Evolutionary conservation across 2,797 vertebrate species (phyloP), one percentile per base, ranked within the genome.

Genomic region (Adelosebastes latens): DNA sequence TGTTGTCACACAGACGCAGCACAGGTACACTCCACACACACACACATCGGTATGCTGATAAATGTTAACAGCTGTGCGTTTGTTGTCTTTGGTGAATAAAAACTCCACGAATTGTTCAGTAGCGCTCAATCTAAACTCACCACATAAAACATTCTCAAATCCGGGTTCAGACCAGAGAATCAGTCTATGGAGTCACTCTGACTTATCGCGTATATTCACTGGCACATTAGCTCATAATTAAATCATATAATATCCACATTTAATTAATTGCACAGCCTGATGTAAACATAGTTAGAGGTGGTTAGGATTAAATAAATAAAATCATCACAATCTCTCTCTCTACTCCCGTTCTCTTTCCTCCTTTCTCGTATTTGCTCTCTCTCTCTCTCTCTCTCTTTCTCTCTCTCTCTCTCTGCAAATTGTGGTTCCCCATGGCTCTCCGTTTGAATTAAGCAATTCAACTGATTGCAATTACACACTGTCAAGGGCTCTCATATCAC

Each of bases 391-490:
- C 29, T 60, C 22, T 56, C 25, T 20, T 46, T 70, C 10, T 56
- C 59, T 34, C 72, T 58, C 59, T 70, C 76, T 63, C 66, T 75
- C 70, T 77, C 22, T 58, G 63, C 34, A 79, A 78, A 83, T 68
- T 75, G 75, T 66, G 36, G 63, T 69, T 92, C 86, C 90, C 87
- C 78, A 87, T 6, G 81, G 88, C 67, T 91, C 87, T 90, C 92
- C 25, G 27, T 83, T 88, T 88, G 84, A 86, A 91, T 93, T 90
- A 93, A 87, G 77, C 87, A 87, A 87, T 90, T 91, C 79, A 90
- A 82, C 87, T 93, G 90, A 93, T 92, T 92, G 88, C 85, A 92
- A 93, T 94, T 92, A 93, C 85, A 84, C 81, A 72, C 89, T 87
- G 91, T 93, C 89, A 88, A 88, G 85, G 81, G 86, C 84, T 86